Evolutionary conservation across 1,140 invertebrate species (phyloP), one percentile per base, ranked within the genome.

Genomic region (Anastrepha obliqua): DNA sequence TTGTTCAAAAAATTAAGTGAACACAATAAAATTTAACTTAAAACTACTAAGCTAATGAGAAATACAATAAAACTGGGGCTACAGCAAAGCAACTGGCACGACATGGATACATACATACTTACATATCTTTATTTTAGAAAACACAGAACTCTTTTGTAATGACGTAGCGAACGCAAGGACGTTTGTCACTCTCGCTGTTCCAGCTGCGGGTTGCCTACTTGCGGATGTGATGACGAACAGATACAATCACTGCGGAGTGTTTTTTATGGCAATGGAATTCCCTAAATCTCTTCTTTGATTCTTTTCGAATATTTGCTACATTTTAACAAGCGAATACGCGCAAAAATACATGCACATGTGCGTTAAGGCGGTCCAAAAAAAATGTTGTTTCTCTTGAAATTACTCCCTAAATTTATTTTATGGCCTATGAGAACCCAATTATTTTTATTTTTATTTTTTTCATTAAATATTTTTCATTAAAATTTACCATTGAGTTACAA

Each of bases 31-130:
- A 81, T 51, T 55, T 20, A 20, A 55, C 74, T 55, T 81, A 58
- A 81, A 15, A 55, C 74, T 58, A 55, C 74, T 47, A 55, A 81
- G 47, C 74, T 81, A 81, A 81, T 81, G 74, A 81, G 74, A 81
- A 81, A 13, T 17, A 1, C 74, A 55, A 81, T 81, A 81, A 81
- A 81, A 55, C 15, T 55, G 44, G 47, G 47, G 39, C 13, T 47
- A 29, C 44, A 11, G 11, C 17, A 42, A 74, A 74, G 9, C 29
- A 29, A 29, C 29, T 29, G 29, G 29, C 29, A 29, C 47, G 70
- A 15, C 44, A 81, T 47, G 17, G 6, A 55, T 20, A 55, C 60
- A 15, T 39, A 74, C 67, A 74, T 8, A 62, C 15, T 11, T 62
- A 67, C 60, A 62, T 17, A 29, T 29, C 29, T 29, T 29, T 29